Percentiles rank a stretch among this genome's conserved stretches.
Evolutionary conservation across 2,113 vertebrate species (phyloP).

Genomic region (Halichoeres trimaculatus): DNA sequence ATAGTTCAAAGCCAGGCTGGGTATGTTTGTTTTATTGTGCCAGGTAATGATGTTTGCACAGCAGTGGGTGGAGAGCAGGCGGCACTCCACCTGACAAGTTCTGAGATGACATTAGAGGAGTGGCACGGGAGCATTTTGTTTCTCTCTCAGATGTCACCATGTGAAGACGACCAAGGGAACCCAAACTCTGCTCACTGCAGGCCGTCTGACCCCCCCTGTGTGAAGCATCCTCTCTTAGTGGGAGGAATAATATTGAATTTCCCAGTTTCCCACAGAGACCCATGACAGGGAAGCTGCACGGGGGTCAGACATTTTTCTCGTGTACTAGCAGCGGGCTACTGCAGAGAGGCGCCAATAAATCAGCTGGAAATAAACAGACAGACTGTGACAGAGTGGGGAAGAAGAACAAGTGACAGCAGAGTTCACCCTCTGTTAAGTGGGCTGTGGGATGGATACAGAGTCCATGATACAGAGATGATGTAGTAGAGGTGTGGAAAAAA

Average conservation of each 20-base stretch:
- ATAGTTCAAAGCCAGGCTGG: conserved; percentile 11
- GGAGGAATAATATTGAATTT: conserved; percentile 75
- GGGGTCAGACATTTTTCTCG: conserved; percentile 64
- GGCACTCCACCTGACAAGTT: background rate
- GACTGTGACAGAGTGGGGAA: conserved; percentile 34
- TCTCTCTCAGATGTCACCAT: conserved; percentile 25
- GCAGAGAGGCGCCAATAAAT: conserved; percentile 51
- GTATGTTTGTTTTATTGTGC: conserved; percentile 59
- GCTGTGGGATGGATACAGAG: background rate
- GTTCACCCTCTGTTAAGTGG: conserved; percentile 29
- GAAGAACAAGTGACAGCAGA: conserved; percentile 42
- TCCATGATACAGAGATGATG: too few relatives aligned
- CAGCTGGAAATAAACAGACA: conserved; percentile 53
- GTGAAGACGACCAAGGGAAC: conserved; percentile 14
- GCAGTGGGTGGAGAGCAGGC: background rate
- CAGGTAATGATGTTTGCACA: conserved; percentile 29
- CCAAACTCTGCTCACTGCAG: background rate
- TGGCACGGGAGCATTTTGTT: background rate
- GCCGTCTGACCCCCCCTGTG: conserved; percentile 12
- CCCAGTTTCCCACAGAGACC: conserved; percentile 74
- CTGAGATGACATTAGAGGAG: conserved; percentile 3
- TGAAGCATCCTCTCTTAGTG: conserved; percentile 62
- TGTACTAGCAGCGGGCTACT: conserved; percentile 54
- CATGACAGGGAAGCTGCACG: conserved; percentile 4
- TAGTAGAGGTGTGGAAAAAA: too few relatives aligned